Percentiles rank a stretch among this genome's conserved stretches.
Evolutionary conservation across 2,113 vertebrate genomes (phyloP).

Genomic region (Lepus europaeus): DNA sequence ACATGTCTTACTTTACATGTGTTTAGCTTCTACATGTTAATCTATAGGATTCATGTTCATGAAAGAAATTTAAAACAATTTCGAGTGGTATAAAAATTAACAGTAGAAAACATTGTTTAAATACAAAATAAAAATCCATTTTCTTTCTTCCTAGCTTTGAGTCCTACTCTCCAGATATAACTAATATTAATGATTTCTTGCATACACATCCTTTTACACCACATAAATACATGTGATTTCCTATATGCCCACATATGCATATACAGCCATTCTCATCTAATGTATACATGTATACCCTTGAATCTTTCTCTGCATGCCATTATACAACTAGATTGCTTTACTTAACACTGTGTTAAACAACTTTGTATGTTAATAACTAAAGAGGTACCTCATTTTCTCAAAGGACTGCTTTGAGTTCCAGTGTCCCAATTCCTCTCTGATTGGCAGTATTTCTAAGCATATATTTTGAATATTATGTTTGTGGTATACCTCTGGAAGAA

Average conservation of each 20-base stretch:
- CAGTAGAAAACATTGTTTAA: too few species aligned
- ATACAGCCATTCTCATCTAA: background rate
- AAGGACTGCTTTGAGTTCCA: background rate
- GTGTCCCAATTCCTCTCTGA: background rate
- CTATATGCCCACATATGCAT: background rate
- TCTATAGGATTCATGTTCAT: constrained; percentile 23
- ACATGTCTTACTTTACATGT: too few species aligned
- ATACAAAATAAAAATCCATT: constrained; percentile 15
- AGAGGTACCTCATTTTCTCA: background rate
- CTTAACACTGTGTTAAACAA: background rate
- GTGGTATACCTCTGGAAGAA: background rate
- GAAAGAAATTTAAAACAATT: constrained; percentile 48
- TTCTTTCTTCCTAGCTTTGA: background rate
- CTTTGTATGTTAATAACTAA: background rate
- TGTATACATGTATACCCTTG: background rate
- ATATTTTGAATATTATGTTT: background rate
- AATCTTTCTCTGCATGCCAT: background rate
- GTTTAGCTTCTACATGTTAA: background rate
- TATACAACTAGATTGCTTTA: background rate
- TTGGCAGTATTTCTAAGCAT: background rate
- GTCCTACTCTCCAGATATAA: background rate
- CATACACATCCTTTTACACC: background rate
- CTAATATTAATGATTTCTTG: background rate
- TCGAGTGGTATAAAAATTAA: constrained; percentile 32
- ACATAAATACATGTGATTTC: background rate